Base-by-base conservation (phyloP, 30 jellyfish, hydroid and myxozoan species). In the Pelagia noctiluca region DNA sequence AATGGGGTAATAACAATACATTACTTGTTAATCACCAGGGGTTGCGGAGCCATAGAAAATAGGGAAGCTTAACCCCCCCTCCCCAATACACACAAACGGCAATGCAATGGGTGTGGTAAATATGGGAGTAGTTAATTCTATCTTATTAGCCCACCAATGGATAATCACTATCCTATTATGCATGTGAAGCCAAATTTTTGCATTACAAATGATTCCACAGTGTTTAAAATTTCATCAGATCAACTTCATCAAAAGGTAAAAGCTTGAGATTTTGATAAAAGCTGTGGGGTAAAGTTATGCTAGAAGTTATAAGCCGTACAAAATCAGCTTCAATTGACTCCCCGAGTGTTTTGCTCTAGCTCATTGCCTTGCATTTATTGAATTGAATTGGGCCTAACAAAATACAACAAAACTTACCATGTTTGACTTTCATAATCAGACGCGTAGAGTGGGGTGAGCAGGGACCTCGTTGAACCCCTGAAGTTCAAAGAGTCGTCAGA, bases 381-480 rank as follows among this genome's bases (percentile, higher is more conserved):
- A n/a, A n/a, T 8, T 5, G 57, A 16, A 42, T 42, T 42, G 16
- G 57, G 57, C 57, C 57, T 42, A 42, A 42, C 12, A 42, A 16
- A 0, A 72, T 7, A 31, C 19, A 5, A 42, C 26, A 24, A 35
- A 21, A 54, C 1, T 25, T 36, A 60, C 80, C 74, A 33, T 3
- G 86, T 25, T 13, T 42, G 25, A 85, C 86, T 80, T 29, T 89
- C 97, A 54, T 80, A 82, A 49, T 89, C 90, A 19, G 96, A 84
- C 0, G 97, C 97, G 75, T 90, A 90, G 36, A 90, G 74, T 50
- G 97, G 97, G 13, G 97, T 83, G 13, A 90, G 89, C 52, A 90
- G 63, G 0, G 97, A 90, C 52, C 97, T 76, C 54, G 97, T 90
- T 37, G 97, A 90, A 30, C 85, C 97, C 0, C 92, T 88, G 22